Evolutionary conservation across 2,113 vertebrate genomes (phyloP).

Genomic region (Lepidothrix coronata): DNA sequence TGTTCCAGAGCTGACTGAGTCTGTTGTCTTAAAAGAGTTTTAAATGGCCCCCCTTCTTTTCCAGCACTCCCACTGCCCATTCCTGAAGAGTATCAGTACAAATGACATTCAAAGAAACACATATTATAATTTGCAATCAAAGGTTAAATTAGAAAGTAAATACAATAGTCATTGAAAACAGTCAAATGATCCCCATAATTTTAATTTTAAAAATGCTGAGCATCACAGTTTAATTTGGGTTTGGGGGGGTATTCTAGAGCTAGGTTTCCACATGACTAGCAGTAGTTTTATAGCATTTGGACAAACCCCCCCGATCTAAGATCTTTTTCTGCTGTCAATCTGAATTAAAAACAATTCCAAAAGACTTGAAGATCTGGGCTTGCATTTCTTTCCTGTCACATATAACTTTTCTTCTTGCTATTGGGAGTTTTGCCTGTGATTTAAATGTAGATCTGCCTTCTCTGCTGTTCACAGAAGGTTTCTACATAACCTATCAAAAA

Average conservation of each 20-base stretch:
- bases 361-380: not conserved
- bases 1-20: constrained; percentile 95
- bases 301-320: rapidly evolving
- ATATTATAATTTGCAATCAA: not conserved
- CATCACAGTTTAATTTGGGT: not conserved
- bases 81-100: constrained; percentile 80
- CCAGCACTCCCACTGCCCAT: constrained; percentile 97
- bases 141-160: not conserved
- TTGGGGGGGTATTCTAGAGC: not conserved
- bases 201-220: not conserved
- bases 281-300: not conserved
- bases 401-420: not conserved
- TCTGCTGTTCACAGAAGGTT: not conserved
- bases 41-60: constrained; percentile 94
- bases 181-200: not conserved
- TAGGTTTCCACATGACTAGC: not conserved
- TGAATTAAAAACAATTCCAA: not conserved
- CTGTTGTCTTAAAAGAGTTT: constrained; percentile 94
- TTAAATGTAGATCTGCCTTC: not conserved
- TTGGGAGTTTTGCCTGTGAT: not conserved
- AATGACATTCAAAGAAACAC: constrained; percentile 59
- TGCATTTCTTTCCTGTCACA: not conserved
- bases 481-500: not conserved
- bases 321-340: not conserved
- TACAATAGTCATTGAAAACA: not conserved